Conservation (phyloP, 2,113 vertebrate genomes). For the Plectropomus leopardus region DNA sequence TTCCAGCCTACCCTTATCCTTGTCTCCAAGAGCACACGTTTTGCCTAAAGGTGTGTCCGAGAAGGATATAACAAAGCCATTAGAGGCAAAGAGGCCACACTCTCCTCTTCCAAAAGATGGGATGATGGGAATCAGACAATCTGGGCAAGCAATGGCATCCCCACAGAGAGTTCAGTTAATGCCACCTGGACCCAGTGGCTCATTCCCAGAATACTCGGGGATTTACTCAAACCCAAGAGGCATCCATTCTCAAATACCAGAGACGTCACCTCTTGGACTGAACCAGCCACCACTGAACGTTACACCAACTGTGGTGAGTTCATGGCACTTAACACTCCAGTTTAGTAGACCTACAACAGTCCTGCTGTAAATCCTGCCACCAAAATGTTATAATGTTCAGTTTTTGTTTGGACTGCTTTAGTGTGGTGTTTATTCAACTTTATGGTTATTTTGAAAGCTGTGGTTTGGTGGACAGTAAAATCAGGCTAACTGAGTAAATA, state of each 20-base stretch:
- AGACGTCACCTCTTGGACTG: slow-evolving; percentile 85
- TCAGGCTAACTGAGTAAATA: background rate
- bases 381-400: background rate
- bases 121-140: slow-evolving; percentile 89
- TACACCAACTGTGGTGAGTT: slow-evolving; percentile 90
- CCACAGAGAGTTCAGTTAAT: slow-evolving; percentile 93
- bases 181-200: slow-evolving; percentile 85
- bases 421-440: background rate
- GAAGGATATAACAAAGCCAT: slow-evolving; percentile 89
- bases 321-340: background rate
- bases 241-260: slow-evolving; percentile 88
- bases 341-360: background rate
- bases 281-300: slow-evolving; percentile 88
- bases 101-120: slow-evolving; percentile 90
- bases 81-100: slow-evolving; percentile 89
- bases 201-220: slow-evolving; percentile 91
- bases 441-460: background rate
- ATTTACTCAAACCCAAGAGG: slow-evolving; percentile 91
- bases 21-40: slow-evolving; percentile 88
- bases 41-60: slow-evolving; percentile 87
- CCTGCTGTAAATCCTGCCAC: background rate
- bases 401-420: background rate
- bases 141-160: slow-evolving; percentile 83
- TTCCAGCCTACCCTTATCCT: slow-evolving; percentile 81
- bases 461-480: background rate